Percentiles rank a stretch among this genome's conserved stretches.
phyloP scores from a whole-genome alignment of 92 coral and sea anemone species.

The Paragorgia papillata region DNA sequence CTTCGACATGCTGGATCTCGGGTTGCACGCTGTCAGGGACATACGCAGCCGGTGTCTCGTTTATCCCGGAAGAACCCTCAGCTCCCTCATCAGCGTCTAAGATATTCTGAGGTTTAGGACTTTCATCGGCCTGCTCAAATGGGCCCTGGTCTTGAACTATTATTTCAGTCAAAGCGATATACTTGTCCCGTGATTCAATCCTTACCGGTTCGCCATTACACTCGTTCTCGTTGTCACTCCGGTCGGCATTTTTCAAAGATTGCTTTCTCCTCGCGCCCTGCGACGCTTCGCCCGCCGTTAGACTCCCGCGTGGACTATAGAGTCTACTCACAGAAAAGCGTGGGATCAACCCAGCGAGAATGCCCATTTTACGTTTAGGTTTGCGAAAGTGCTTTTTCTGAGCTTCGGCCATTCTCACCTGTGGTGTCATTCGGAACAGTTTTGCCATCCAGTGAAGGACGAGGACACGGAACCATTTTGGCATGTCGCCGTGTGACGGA shows the following conservation, averaged over 20 bases:
- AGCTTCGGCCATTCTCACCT: slow-evolving; percentile 37
- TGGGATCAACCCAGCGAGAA: slow-evolving; percentile 17
- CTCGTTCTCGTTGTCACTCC: not conserved
- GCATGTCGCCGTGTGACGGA: slow-evolving; percentile 80
- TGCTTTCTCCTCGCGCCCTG: slow-evolving; percentile 17
- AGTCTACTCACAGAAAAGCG: slow-evolving; percentile 10
- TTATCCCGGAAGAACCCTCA: not conserved
- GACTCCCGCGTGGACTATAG: slow-evolving; percentile 10
- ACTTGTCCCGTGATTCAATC: slow-evolving; percentile 7
- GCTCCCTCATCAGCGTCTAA: not conserved
- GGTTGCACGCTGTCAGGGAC: not conserved
- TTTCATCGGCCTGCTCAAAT: not conserved
- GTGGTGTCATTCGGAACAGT: slow-evolving; percentile 61
- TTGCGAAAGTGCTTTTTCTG: slow-evolving; percentile 33
- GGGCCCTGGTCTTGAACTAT: not conserved
- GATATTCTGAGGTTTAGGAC: not conserved
- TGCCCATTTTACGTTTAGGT: slow-evolving; percentile 6
- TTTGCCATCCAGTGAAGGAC: slow-evolving; percentile 85
- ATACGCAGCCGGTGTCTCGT: not conserved
- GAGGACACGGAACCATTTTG: slow-evolving; percentile 81
- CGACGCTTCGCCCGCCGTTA: not conserved
- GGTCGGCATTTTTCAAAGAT: not conserved
- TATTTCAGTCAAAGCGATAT: slow-evolving; percentile 30
- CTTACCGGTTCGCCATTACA: not conserved
- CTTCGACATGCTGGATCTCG: not conserved